These are phyloP conservation scores for Anadara kagoshimensis DNA, from an alignment of 1,140 invertebrate genomes.

Conservation along the genomic window DNA sequence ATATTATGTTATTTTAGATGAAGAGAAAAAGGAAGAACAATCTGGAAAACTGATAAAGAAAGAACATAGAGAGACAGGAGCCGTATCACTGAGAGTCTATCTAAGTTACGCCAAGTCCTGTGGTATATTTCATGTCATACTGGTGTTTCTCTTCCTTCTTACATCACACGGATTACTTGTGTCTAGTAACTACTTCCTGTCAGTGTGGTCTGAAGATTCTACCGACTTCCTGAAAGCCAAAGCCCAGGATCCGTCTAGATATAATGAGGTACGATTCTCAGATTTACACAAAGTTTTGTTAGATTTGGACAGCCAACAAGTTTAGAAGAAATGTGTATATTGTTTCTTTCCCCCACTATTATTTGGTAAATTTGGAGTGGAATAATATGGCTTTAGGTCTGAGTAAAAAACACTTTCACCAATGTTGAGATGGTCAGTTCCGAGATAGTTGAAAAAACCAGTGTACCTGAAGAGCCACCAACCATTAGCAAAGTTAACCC, in stretches of 20 bases:
- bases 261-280: background rate
- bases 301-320: background rate
- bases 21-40: constrained; percentile 21
- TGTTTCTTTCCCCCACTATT: background rate
- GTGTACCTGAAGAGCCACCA: too few relatives aligned
- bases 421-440: too few relatives aligned
- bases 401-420: too few relatives aligned
- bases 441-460: too few relatives aligned
- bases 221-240: constrained; percentile 17
- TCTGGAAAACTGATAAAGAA: constrained; percentile 70
- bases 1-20: too few relatives aligned
- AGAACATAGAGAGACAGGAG: constrained; percentile 80
- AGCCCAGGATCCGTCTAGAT: background rate
- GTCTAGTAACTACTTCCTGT: constrained; percentile 56
- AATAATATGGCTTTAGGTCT: too few relatives aligned
- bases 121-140: constrained; percentile 75
- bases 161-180: constrained; percentile 54
- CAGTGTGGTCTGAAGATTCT: constrained; percentile 50
- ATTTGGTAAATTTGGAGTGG: background rate
- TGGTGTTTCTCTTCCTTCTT: constrained; percentile 67
- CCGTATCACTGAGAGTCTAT: constrained; percentile 79
- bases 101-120: constrained; percentile 80
- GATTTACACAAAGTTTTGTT: background rate
- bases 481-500: too few relatives aligned
- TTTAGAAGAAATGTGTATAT: background rate